Evolutionary conservation across 2,797 vertebrate species (phyloP).

Genomic region (Sciaenops ocellatus): DNA sequence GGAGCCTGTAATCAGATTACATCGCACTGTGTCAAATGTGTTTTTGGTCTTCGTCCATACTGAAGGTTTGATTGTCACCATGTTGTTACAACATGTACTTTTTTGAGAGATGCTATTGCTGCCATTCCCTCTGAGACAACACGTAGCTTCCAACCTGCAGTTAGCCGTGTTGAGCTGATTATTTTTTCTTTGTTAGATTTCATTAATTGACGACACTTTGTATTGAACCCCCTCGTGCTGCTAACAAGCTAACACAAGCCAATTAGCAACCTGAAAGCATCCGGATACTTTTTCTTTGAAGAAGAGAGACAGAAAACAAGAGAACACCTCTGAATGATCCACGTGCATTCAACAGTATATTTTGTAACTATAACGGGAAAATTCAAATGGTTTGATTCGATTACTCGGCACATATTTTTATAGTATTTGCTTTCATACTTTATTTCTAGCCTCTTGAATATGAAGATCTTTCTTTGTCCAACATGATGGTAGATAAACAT

Average conservation of each 20-base stretch:
- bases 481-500: too few relatives aligned
- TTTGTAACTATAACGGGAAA: not conserved
- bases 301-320: not conserved
- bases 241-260: not conserved
- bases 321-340: not conserved
- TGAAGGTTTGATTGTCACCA: too few relatives aligned
- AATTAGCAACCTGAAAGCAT: not conserved
- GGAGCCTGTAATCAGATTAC: conserved; percentile 12
- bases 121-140: too few relatives aligned
- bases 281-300: not conserved
- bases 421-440: too few relatives aligned
- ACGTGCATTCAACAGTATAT: not conserved
- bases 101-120: too few relatives aligned
- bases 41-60: too few relatives aligned
- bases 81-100: too few relatives aligned
- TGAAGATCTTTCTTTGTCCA: too few relatives aligned
- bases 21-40: too few relatives aligned
- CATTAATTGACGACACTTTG: not conserved
- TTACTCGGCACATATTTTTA: too few relatives aligned
- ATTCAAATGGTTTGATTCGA: too few relatives aligned
- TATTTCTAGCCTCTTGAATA: too few relatives aligned
- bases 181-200: not conserved
- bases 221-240: not conserved
- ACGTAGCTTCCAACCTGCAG: not conserved
- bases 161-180: not conserved